Conservation (phyloP, 1,140 invertebrate genomes). For the Drosophila punjabiensis region DNA sequence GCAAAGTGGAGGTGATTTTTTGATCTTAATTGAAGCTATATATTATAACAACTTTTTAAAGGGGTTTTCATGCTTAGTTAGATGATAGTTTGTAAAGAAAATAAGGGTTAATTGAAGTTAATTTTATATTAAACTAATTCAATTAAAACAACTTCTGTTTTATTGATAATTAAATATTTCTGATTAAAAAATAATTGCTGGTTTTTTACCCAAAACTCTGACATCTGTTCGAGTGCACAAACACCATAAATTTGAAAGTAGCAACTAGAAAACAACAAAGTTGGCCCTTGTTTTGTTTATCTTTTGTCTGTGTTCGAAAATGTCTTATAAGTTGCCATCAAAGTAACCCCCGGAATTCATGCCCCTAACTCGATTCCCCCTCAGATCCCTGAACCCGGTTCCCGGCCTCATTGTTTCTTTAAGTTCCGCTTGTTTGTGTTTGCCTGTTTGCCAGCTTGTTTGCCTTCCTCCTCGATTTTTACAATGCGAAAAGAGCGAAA, state of each 20-base stretch:
- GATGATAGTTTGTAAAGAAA: background rate
- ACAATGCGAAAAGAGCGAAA: slow-evolving; percentile 9
- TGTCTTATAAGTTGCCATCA: slow-evolving; percentile 49
- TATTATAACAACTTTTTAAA: background rate
- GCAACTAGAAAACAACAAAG: slow-evolving; percentile 35
- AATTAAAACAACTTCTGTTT: background rate
- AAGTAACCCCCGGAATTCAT: slow-evolving; percentile 28
- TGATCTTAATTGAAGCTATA: background rate
- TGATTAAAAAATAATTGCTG: background rate
- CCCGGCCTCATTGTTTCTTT: slow-evolving; percentile 43
- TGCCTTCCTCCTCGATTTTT: slow-evolving; percentile 57
- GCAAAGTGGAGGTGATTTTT: background rate
- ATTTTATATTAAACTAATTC: background rate
- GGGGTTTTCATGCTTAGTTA: background rate
- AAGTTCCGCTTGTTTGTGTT: slow-evolving; percentile 59
- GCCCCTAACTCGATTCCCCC: slow-evolving; percentile 22
- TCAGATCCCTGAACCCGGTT: slow-evolving; percentile 11
- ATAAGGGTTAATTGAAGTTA: background rate
- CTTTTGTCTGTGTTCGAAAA: slow-evolving; percentile 55
- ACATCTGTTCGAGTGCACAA: slow-evolving; percentile 12
- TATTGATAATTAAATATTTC: background rate
- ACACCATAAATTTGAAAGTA: slow-evolving; percentile 46
- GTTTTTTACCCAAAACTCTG: background rate
- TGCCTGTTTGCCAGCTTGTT: slow-evolving; percentile 42
- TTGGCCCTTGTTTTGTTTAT: slow-evolving; percentile 45